phyloP scores from a whole-genome alignment of 2,113 vertebrate species.

The Catagonus wagneri region DNA sequence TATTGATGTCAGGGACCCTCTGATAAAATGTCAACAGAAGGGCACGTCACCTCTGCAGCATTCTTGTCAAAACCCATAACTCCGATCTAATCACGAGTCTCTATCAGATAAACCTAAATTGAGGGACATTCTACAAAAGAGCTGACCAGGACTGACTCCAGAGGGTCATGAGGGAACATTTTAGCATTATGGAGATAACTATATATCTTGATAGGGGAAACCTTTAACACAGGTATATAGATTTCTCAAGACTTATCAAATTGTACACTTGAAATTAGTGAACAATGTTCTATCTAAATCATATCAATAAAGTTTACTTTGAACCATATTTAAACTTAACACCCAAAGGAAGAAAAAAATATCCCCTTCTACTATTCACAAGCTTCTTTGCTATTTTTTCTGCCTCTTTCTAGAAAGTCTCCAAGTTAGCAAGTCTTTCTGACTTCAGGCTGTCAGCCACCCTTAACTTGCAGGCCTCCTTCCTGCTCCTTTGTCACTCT shows the following conservation, averaged over 20 bases:
- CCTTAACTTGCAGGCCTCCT: background rate
- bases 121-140: background rate
- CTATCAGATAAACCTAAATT: background rate
- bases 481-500: background rate
- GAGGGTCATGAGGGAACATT: background rate
- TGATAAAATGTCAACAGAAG: background rate
- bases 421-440: background rate
- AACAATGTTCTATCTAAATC: conserved; percentile 34
- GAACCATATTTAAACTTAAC: conserved; percentile 29
- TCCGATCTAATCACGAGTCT: conserved; percentile 32
- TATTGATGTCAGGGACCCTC: background rate
- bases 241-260: conserved; percentile 24
- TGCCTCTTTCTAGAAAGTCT: conserved; percentile 13
- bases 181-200: conserved; percentile 9
- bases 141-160: background rate
- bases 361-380: background rate
- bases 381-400: conserved; percentile 1
- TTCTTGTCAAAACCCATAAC: background rate
- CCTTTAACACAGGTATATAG: background rate
- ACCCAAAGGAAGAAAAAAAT: background rate
- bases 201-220: background rate
- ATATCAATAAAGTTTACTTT: conserved; percentile 7
- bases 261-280: conserved; percentile 7
- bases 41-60: background rate
- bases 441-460: background rate